Evolutionary conservation across 2,113 vertebrate genomes (phyloP).

Genomic region (Myiagra hebetior): DNA sequence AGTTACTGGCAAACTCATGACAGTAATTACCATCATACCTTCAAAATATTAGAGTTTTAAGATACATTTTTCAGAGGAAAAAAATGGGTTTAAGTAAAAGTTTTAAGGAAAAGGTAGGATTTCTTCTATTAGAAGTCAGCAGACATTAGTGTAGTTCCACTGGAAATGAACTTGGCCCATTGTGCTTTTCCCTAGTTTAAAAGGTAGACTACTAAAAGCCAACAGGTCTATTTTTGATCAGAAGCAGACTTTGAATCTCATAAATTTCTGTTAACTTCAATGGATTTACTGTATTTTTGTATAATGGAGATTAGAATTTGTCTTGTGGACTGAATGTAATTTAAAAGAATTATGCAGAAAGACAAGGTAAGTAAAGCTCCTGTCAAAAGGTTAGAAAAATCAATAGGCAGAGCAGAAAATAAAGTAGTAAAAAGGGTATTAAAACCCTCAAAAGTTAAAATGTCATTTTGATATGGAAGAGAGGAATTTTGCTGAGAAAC

Average conservation of each 20-base stretch:
- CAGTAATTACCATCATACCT: not conserved
- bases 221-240: not conserved
- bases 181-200: not conserved
- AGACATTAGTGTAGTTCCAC: not conserved
- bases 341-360: not conserved
- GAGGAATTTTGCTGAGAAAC: not conserved
- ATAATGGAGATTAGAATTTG: not conserved
- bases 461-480: not conserved
- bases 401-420: not conserved
- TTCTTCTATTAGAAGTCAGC: not conserved
- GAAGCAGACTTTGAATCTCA: not conserved
- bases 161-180: not conserved
- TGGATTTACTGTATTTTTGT: not conserved
- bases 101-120: not conserved
- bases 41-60: not conserved
- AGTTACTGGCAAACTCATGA: not conserved
- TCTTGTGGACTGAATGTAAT: not conserved
- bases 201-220: not conserved
- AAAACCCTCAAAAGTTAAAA: not conserved
- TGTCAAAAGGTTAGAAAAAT: constrained; percentile 22
- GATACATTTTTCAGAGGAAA: not conserved
- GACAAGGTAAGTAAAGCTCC: not conserved
- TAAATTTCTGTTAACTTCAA: not conserved
- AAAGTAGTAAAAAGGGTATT: not conserved
- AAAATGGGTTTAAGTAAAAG: not conserved